Evolutionary conservation across 2,797 vertebrate genomes (phyloP).

Genomic region (Acanthurus lineatus): DNA sequence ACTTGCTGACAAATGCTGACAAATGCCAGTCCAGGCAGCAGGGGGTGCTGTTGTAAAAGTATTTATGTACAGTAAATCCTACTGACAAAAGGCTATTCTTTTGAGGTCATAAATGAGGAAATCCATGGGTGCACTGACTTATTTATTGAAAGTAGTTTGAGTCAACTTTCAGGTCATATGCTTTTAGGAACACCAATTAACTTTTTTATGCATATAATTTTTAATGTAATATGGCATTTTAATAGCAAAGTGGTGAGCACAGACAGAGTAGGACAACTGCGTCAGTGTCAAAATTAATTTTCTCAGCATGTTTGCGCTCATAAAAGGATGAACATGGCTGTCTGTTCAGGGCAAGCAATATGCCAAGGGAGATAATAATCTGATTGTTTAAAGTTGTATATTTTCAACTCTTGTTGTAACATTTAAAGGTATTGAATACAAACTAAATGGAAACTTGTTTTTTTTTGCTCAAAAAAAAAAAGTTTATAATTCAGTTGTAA

Average conservation of each 20-base stretch:
- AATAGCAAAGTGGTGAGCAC: background rate
- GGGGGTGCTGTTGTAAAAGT: slow-evolving; percentile 33
- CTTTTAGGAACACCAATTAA: background rate
- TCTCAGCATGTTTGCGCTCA: background rate
- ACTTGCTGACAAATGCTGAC: background rate
- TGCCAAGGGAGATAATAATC: too few relatives aligned
- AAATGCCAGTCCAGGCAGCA: slow-evolving; percentile 10
- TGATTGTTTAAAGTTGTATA: background rate
- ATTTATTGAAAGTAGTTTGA: background rate
- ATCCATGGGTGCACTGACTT: background rate
- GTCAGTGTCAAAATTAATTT: too few relatives aligned
- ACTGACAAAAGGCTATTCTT: background rate
- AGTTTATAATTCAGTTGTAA: background rate
- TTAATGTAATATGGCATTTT: background rate
- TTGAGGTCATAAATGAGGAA: background rate
- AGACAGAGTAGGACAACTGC: too few relatives aligned
- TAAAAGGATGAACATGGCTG: background rate
- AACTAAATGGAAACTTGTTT: too few relatives aligned
- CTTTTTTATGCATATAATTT: background rate
- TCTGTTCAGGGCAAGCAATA: background rate
- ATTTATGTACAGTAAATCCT: background rate
- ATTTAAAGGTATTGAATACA: too few relatives aligned
- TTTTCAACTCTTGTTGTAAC: background rate
- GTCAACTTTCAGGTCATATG: background rate
- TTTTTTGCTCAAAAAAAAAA: background rate